Evolutionary conservation across 1,140 invertebrate genomes (phyloP).

Genomic region (Aleiodes sp.): DNA sequence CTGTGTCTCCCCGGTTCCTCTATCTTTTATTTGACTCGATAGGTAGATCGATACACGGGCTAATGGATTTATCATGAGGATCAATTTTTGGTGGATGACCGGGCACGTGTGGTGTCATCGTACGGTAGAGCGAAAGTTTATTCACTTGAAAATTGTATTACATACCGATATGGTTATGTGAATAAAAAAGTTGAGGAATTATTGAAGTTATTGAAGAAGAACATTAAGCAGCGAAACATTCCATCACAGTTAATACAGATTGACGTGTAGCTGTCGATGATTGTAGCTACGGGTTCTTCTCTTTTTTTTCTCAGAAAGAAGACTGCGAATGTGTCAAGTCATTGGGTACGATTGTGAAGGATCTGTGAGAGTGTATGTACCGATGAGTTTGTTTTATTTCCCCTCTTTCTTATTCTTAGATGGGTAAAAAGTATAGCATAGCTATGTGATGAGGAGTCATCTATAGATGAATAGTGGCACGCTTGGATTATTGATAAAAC

Average conservation of each 20-base stretch:
- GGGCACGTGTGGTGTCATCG: background rate
- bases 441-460: background rate
- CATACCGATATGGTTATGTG: too few species aligned
- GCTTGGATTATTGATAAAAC: conserved; percentile 46
- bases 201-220: background rate
- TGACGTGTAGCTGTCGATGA: conserved; percentile 16
- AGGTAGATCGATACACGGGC: conserved; percentile 34
- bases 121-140: too few species aligned
- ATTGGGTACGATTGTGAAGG: conserved; percentile 30
- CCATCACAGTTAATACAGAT: conserved; percentile 11
- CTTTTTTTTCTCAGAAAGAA: background rate
- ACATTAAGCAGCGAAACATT: background rate
- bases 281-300: background rate
- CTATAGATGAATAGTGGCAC: conserved; percentile 30
- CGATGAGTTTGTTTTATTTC: conserved; percentile 17
- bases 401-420: background rate
- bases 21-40: conserved; percentile 20
- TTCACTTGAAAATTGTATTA: too few species aligned
- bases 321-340: conserved; percentile 40
- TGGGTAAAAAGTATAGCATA: background rate
- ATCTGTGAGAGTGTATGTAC: background rate
- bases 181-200: too few species aligned
- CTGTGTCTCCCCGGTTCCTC: conserved; percentile 3
- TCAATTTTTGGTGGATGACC: background rate
- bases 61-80: conserved; percentile 53